phyloP scores from a whole-genome alignment of 2,888 invertebrate species.

The Anoplius nigerrimus region DNA sequence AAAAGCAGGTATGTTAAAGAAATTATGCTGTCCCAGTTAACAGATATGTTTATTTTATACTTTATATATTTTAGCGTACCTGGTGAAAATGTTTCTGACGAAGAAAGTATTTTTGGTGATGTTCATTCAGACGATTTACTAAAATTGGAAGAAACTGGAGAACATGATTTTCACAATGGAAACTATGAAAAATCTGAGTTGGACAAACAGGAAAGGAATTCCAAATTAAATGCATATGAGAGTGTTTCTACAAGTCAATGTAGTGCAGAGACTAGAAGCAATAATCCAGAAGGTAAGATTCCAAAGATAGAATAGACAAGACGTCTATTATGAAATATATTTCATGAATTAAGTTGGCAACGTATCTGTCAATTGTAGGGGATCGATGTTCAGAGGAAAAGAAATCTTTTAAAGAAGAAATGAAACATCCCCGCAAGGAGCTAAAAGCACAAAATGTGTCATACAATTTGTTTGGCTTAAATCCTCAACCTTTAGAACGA shows the following conservation, averaged over 20 bases:
- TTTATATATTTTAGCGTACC: background rate
- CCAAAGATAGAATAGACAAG: background rate
- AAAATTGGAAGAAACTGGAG: slow-evolving; percentile 37
- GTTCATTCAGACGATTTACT: slow-evolving; percentile 33
- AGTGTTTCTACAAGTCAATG: background rate
- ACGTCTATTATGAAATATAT: too few relatives aligned
- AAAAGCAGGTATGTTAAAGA: slow-evolving; percentile 27
- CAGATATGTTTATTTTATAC: background rate
- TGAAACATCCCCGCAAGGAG: too few relatives aligned
- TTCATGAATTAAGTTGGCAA: too few relatives aligned
- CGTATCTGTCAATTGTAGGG: background rate
- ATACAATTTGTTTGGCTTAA: slow-evolving; percentile 58
- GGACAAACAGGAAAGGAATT: too few relatives aligned
- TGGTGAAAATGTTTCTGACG: background rate
- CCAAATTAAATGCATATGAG: too few relatives aligned
- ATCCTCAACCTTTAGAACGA: slow-evolving; percentile 43
- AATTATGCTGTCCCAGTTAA: background rate
- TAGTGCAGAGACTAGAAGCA: background rate
- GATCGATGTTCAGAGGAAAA: background rate
- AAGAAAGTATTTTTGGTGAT: slow-evolving; percentile 37
- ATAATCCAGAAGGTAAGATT: too few relatives aligned
- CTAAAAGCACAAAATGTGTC: slow-evolving; percentile 26
- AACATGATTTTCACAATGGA: background rate
- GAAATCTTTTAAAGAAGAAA: too few relatives aligned
- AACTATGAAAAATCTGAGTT: background rate